Base-by-base conservation (phyloP, 1,140 invertebrate genomes). In the Drosophila pectinifera region DNA sequence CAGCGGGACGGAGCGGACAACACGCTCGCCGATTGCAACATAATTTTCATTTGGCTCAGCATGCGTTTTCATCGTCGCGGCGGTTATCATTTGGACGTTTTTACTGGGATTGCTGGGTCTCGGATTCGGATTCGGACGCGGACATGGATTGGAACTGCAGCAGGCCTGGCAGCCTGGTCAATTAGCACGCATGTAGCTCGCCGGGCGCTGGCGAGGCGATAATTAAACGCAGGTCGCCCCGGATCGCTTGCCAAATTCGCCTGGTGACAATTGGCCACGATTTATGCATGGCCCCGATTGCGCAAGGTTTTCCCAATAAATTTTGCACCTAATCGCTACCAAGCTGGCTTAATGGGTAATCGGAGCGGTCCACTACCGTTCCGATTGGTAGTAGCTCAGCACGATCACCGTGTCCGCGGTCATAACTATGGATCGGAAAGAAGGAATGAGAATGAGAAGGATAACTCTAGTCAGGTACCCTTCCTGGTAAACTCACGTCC, bases 41-140 rank as follows among this genome's bases (percentile, higher is more conserved):
- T 88, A 73, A 86, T 86, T 86, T 81, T 88, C 75, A 88, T 79
- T 88, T 68, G 72, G 84, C 83, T 73, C 83, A 88, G 83, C 83
- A 70, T 88, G 83, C 83, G 83, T 88, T 88, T 86, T 88, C 84
- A 78, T 88, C 83, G 83, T 83, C 64, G 83, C 81, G 86, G 83
- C 83, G 86, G 83, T 88, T 88, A 88, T 88, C 83, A 88, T 79
- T 83, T 86, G 84, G 81, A 78, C 84, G 70, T 53, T 73, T 73
- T 69, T 63, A 69, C 61, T 43, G 57, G 34, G 22, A 36, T 22
- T 28, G 26, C 26, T 34, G 13, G 31, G 54, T 16, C n/a, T n/a
- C 24, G 45, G 64, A 28, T 18, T 41, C 36, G 62, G 57, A 51
- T 13, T 64, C 20, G 36, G 51, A n/a, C n/a, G n/a, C n/a, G n/a